Percentiles rank a stretch among this genome's conserved stretches.
These are phyloP conservation scores for Halcyon badia DNA, from an alignment of 2,797 vertebrate species.

Conservation along the genomic window DNA sequence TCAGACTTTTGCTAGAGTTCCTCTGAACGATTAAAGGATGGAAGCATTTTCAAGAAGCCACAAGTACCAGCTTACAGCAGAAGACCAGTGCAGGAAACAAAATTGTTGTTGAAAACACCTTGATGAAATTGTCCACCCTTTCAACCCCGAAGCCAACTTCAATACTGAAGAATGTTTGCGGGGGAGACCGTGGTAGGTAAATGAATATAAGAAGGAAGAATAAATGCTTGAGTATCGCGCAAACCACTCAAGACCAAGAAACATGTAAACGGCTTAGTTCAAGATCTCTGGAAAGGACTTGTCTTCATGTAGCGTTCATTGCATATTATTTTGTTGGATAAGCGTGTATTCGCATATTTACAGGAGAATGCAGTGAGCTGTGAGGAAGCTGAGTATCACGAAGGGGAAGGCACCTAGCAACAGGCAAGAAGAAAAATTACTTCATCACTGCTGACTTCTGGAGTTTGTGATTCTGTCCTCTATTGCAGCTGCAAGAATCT, in stretches of 20 bases:
- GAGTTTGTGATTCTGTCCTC: not conserved
- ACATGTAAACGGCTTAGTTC: not conserved
- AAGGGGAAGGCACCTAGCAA: not conserved
- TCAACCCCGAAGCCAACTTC: not conserved
- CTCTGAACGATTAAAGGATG: not conserved
- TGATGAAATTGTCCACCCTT: not conserved
- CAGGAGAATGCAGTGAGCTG: not conserved
- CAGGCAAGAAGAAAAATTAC: not conserved
- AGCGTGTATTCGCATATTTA: not conserved
- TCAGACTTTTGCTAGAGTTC: not conserved
- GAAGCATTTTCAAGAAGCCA: not conserved
- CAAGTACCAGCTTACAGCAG: not conserved
- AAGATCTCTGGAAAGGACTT: not conserved
- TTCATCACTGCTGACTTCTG: not conserved
- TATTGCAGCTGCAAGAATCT: not conserved
- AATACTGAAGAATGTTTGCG: fast-evolving
- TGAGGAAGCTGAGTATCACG: not conserved
- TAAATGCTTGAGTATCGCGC: not conserved
- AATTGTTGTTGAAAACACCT: not conserved
- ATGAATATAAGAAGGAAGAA: not conserved
- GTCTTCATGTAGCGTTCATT: not conserved
- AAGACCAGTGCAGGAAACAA: not conserved
- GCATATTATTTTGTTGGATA: not conserved
- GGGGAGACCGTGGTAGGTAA: not conserved
- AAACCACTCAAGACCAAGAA: not conserved